Percentiles rank a stretch among this genome's conserved stretches.
phyloP scores from a whole-genome alignment of 2,797 vertebrate species.

The Siniperca obscura region DNA sequence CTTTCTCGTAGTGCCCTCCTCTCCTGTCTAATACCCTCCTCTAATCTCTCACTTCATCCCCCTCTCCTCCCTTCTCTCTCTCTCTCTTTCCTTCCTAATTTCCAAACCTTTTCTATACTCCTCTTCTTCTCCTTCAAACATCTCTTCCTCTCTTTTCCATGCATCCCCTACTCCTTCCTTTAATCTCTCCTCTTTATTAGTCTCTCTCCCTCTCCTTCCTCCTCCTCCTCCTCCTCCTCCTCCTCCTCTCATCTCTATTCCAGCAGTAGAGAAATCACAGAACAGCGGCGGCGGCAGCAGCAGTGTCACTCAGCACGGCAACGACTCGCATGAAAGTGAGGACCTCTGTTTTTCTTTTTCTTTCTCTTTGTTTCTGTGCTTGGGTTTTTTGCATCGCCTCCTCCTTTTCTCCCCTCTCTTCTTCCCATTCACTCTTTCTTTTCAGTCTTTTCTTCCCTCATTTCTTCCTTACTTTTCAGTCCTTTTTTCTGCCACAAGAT shows the following conservation, averaged over 20 bases:
- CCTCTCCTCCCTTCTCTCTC: conserved; percentile 5
- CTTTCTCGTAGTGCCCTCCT: not conserved
- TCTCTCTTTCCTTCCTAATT: conserved; percentile 9
- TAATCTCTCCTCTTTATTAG: conserved; percentile 47
- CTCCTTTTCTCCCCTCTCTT: not conserved
- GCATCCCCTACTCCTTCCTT: conserved; percentile 53
- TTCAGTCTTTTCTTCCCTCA: not conserved
- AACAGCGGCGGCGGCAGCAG: conserved; percentile 53
- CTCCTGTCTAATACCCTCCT: not conserved
- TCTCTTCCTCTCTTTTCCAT: conserved; percentile 32
- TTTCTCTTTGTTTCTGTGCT: not conserved
- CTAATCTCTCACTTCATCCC: conserved; percentile 26
- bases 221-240: conserved; percentile 27
- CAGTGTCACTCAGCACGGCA: conserved; percentile 60
- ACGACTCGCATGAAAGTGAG: conserved; percentile 61
- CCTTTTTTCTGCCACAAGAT: conserved; percentile 15
- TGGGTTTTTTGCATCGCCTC: not conserved
- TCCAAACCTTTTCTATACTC: not conserved
- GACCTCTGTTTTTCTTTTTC: conserved; percentile 47
- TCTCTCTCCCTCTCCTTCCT: conserved; percentile 21
- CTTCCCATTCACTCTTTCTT: conserved; percentile 10
- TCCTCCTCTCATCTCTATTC: conserved; percentile 39
- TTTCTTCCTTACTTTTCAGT: conserved; percentile 29
- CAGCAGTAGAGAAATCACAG: conserved; percentile 53
- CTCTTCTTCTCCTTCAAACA: conserved; percentile 46